Conservation (phyloP, 2,113 vertebrate species). For the Parus major region DNA sequence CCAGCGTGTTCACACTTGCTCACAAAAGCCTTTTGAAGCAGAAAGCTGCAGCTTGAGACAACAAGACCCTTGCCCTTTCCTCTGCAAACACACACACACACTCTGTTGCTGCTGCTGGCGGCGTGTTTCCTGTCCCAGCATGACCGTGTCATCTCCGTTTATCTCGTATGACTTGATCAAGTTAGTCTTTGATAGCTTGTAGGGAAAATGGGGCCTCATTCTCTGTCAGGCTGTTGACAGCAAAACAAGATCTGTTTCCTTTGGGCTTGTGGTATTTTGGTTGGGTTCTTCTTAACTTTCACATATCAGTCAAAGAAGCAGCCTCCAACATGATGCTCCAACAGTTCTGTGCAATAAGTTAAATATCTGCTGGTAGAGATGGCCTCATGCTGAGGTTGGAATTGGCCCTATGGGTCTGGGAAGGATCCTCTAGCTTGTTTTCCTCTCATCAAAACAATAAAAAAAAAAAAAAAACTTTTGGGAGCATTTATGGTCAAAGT, state of each 20-base stretch:
- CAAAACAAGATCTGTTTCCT: slow-evolving; percentile 44
- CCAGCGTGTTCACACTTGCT: neutral
- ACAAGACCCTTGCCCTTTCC: neutral
- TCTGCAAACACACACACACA: neutral
- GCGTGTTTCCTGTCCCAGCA: slow-evolving; percentile 41
- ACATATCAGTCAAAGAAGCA: neutral
- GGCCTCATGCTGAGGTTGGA: neutral
- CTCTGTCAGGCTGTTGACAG: slow-evolving; percentile 39
- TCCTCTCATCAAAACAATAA: neutral
- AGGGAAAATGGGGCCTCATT: slow-evolving; percentile 9
- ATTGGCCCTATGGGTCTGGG: neutral
- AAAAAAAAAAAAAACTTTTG: neutral
- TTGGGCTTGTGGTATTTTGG: neutral
- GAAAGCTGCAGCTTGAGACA: neutral
- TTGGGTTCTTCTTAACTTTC: slow-evolving; percentile 11
- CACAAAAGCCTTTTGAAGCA: neutral
- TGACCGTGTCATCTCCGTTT: slow-evolving; percentile 42
- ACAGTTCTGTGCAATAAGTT: neutral
- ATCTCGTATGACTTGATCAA: slow-evolving; percentile 25
- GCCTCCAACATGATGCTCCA: neutral
- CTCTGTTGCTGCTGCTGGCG: neutral
- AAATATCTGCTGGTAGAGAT: neutral
- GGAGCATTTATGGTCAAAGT: neutral
- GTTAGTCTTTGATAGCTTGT: neutral
- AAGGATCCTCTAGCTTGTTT: neutral